Evolutionary conservation across 2,888 invertebrate genomes (phyloP).

Genomic region (Ormyrus nitidulus): DNA sequence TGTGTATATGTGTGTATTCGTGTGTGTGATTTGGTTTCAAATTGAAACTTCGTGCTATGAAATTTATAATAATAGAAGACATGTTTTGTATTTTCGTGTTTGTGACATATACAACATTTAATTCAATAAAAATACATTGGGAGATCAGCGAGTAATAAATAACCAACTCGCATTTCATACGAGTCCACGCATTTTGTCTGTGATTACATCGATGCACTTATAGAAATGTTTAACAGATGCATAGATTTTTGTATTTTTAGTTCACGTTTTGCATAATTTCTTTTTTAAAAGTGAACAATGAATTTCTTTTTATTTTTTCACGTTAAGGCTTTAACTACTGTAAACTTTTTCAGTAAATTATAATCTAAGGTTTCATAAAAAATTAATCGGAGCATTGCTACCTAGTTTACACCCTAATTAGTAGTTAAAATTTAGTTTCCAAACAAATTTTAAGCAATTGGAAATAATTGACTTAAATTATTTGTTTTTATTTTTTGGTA

Average conservation of each 20-base stretch:
- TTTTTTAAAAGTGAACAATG: background rate
- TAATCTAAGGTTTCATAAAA: background rate
- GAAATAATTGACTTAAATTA: no score
- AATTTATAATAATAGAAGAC: conserved; percentile 36
- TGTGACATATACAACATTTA: conserved; percentile 42
- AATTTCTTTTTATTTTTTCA: background rate
- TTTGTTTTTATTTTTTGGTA: background rate
- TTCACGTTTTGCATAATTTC: conserved; percentile 18
- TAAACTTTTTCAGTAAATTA: conserved; percentile 13
- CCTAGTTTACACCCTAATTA: no score
- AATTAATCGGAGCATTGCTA: background rate
- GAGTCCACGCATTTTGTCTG: conserved; percentile 14
- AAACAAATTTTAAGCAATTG: no score
- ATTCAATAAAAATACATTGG: conserved; percentile 37
- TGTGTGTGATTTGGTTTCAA: conserved; percentile 15
- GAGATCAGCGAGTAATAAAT: conserved; percentile 36
- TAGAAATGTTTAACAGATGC: conserved; percentile 25
- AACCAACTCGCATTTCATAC: conserved; percentile 46
- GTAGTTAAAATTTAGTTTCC: no score
- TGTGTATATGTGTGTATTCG: background rate
- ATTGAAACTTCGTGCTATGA: conserved; percentile 17
- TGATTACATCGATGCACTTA: conserved; percentile 34
- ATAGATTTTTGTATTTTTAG: conserved; percentile 4
- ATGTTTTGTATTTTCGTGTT: conserved; percentile 4
- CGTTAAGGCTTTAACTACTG: conserved; percentile 15